Conservation (phyloP, 2,113 vertebrate species). For the Cyanoderma ruficeps region DNA sequence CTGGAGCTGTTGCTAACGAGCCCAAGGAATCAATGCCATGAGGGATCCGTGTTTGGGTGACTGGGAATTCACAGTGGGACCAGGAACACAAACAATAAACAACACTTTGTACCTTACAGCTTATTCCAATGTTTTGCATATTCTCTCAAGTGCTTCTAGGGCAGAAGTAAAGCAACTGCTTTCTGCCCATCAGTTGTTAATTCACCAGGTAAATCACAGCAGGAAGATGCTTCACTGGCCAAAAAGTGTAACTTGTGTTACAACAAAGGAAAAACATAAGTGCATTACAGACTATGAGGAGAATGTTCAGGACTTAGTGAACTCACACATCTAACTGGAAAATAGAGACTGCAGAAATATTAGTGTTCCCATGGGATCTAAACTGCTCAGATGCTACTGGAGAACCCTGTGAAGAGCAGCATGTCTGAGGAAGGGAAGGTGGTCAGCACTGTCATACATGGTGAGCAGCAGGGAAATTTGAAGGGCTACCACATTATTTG, state of each 20-base stretch:
- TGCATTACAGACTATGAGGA: neutral
- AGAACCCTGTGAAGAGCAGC: neutral
- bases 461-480: neutral
- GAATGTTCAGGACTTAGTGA: neutral
- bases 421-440: neutral
- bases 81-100: neutral
- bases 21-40: neutral
- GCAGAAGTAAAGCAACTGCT: neutral
- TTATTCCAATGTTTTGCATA: neutral
- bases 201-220: neutral
- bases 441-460: neutral
- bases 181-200: neutral
- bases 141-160: neutral
- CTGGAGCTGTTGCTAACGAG: neutral
- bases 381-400: neutral
- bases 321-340: neutral
- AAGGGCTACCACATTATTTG: neutral
- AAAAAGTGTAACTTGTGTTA: neutral
- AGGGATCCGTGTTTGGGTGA: neutral
- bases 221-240: conserved; percentile 18
- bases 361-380: neutral
- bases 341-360: neutral
- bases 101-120: neutral
- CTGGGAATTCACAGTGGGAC: neutral
- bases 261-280: neutral